Evolutionary conservation across 2,888 invertebrate species (phyloP), one percentile per base, ranked within the genome.

Genomic region (Halictus ligatus): DNA sequence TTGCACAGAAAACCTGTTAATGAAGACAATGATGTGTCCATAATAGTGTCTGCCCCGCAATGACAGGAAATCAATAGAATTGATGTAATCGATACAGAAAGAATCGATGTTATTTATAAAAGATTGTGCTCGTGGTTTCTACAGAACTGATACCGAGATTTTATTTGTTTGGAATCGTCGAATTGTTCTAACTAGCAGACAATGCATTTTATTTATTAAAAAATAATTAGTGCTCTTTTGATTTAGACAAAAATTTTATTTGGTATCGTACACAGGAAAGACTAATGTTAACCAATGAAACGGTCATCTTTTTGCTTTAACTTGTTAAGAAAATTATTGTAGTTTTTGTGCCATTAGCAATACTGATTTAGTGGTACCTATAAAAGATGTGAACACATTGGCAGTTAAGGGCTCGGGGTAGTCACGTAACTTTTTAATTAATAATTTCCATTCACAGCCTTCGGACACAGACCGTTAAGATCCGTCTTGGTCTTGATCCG

Each of bases 61-160:
- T 18, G 80, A 87, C 87, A 80, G 83, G 40, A 87, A 88, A 74
- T 94, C 85, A 93, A 94, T 91, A 93, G 92, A 76, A 76, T 78
- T 78, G 82, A 85, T 80, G 81, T 40, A 77, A 86, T 80, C 84
- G 81, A 81, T 69, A 48, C 43, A 25, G 54, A 50, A 58, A 29
- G 75, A 84, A 84, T 84, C 60, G 64, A 15, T n/a, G 54, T n/a
- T 72, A 15, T 46, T 15, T 29, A 12, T 43, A 25, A 67, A 64
- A 29, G 43, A 35, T 43, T 54, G 25, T 15, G 12, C 15, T 12
- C 12, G 10, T 15, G 76, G 15, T 10, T 76, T 8, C 50, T n/a
- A n/a, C n/a, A 29, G 21, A 40, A 35, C 1, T 6, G 25, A 21
- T 21, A 7, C 0, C 13, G 21, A 72, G 18, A 43, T 58, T 54